These are phyloP conservation scores for Maconellicoccus hirsutus DNA, from an alignment of 1,140 invertebrate species.

Conservation along the genomic window DNA sequence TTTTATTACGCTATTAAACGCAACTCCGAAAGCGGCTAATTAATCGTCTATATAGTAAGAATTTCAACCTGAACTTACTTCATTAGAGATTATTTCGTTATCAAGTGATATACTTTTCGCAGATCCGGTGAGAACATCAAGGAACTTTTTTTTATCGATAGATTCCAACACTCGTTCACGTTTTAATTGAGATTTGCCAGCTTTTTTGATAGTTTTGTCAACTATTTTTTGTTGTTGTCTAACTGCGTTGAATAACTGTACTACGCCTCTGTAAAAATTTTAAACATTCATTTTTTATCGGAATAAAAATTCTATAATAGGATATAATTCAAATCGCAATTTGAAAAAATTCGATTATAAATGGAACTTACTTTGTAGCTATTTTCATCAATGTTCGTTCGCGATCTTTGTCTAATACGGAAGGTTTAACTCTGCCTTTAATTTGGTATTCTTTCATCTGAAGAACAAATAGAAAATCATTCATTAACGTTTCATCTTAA, in stretches of 20 bases:
- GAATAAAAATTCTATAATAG: too few species aligned
- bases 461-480: constrained; percentile 31
- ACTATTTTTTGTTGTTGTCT: constrained; percentile 68
- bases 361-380: constrained; percentile 51
- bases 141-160: constrained; percentile 67
- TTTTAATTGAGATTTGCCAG: constrained; percentile 63
- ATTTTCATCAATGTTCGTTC: constrained; percentile 67
- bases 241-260: constrained; percentile 85
- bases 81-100: constrained; percentile 27
- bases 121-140: constrained; percentile 66
- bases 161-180: constrained; percentile 69
- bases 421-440: constrained; percentile 59
- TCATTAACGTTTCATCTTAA: not conserved
- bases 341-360: not conserved
- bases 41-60: not conserved
- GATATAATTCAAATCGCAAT: too few species aligned
- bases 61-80: not conserved
- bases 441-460: constrained; percentile 49
- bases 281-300: too few species aligned
- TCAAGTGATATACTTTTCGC: constrained; percentile 42
- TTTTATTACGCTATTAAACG: too few species aligned
- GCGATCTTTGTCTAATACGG: constrained; percentile 53
- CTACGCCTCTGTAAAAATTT: constrained; percentile 60
- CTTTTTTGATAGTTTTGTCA: constrained; percentile 55
- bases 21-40: too few species aligned